Conservation (phyloP, 1,140 invertebrate genomes). For the Drosophila equinoxialis region DNA sequence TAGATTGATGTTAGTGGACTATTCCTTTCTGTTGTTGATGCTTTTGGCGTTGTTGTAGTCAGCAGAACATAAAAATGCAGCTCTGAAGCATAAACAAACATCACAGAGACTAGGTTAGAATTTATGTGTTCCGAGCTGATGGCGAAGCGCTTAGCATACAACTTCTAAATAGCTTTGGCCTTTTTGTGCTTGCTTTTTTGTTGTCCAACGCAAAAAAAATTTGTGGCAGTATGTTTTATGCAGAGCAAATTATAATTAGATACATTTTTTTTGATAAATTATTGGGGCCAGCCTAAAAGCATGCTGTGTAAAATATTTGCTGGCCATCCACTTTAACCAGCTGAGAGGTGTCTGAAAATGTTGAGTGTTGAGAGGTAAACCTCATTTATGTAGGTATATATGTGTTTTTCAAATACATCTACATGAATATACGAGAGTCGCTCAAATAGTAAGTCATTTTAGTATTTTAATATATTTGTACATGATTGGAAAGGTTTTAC, state of each 20-base stretch:
- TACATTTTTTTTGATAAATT: conserved; percentile 58
- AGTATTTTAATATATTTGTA: no score
- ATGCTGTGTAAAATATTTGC: conserved; percentile 13
- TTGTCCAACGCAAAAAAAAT: conserved; percentile 22
- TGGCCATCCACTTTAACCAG: background rate
- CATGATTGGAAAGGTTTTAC: no score
- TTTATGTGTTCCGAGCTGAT: conserved; percentile 68
- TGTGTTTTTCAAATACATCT: background rate
- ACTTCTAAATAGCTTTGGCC: conserved; percentile 11
- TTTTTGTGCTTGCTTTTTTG: conserved; percentile 7
- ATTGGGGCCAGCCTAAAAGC: conserved; percentile 34
- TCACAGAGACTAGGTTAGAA: conserved; percentile 51
- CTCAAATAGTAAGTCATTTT: background rate
- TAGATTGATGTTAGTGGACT: conserved; percentile 51
- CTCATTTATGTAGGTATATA: background rate
- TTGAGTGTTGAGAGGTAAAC: conserved; percentile 10
- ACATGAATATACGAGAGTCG: background rate
- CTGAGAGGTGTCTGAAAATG: background rate
- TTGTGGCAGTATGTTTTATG: conserved; percentile 43
- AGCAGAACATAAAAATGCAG: conserved; percentile 76
- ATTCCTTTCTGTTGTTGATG: background rate
- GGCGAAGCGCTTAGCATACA: conserved; percentile 71
- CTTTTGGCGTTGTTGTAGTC: conserved; percentile 22
- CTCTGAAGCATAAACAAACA: conserved; percentile 71
- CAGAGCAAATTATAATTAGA: conserved; percentile 70